A percentile compares a stretch with the other conserved stretches of the same genome.
Conservation (phyloP, 1,140 invertebrate genomes). For the Heliconius nattereri region DNA sequence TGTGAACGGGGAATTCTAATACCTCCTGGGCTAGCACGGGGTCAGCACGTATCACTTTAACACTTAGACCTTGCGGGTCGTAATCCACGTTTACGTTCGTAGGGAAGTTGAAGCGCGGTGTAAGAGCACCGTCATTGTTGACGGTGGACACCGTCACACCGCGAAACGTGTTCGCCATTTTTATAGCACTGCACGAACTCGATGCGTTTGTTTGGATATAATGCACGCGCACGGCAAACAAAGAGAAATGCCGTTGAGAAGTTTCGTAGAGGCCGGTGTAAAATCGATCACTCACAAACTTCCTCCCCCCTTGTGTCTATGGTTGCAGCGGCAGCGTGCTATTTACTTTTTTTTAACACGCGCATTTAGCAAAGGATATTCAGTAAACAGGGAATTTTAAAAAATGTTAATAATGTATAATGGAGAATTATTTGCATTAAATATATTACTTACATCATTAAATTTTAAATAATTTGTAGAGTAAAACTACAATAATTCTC, state of each 20-base stretch:
- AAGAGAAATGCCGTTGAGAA: constrained; percentile 79
- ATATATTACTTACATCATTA: too few species aligned
- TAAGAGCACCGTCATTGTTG: constrained; percentile 85
- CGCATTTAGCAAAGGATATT: not conserved
- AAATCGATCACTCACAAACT: constrained; percentile 80
- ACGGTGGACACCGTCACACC: constrained; percentile 86
- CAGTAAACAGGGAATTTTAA: not conserved
- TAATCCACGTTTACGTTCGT: constrained; percentile 87
- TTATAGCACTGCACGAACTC: constrained; percentile 59
- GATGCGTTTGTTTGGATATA: constrained; percentile 60
- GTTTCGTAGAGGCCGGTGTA: constrained; percentile 76
- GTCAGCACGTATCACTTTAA: constrained; percentile 83
- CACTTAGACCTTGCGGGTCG: constrained; percentile 88
- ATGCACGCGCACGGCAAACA: constrained; percentile 73
- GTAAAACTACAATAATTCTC: too few species aligned
- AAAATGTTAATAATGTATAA: too few species aligned
- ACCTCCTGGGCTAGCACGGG: constrained; percentile 76
- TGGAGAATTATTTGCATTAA: too few species aligned
- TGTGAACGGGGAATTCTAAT: constrained; percentile 86
- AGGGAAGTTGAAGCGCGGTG: constrained; percentile 85
- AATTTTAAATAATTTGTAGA: too few species aligned
- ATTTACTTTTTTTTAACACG: constrained; percentile 49
- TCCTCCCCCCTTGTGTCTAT: constrained; percentile 75
- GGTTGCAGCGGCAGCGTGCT: constrained; percentile 68
- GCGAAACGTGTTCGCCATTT: constrained; percentile 88